Evolutionary conservation across 1,140 invertebrate genomes (phyloP), one percentile per base, ranked within the genome.

Genomic region (Pentalonia nigronervosa): DNA sequence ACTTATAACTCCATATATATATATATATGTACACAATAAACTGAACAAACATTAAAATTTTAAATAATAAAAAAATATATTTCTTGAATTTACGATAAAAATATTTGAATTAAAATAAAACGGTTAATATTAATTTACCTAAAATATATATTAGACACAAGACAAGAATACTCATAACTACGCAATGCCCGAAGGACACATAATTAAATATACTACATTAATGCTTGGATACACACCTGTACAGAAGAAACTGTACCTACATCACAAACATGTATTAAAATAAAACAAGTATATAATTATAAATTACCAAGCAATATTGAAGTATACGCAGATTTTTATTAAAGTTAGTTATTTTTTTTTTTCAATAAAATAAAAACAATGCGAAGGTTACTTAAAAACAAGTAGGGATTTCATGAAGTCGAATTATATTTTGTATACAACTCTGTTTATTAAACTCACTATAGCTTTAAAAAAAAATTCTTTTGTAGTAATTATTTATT

Each of bases 191-290:
- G 86, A 45, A 87, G 86, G 47, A 87, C 86, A 36, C n/a, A 89
- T 50, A 23, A 89, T 53, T 50, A 88, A 88, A 89, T 53, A 89
- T 89, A 50, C 36, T 50, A 47, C 25, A 50, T 89, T 53, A 47
- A 87, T 25, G 11, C 45, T 87, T 47, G 84, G 23, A 87, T 48
- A 87, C 45, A 89, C 48, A 89, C 48, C 7, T 36, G 8, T 36
- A 14, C 30, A 30, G 60, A 30, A 67, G 30, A 45, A 86, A 86
- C 41, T 36, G 34, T 36, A 86, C 41, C 47, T 30, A 86, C 41
- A 41, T 41, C 4, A 50, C 41, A 50, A 53, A 89, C 9, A 34
- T 89, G n/a, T 53, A 89, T 34, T 34, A 34, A 50, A 89, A 34
- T 87, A 76, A 76, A n/a, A 87, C 47, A 48, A 48, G 47, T 48